Evolutionary conservation across 1,140 invertebrate genomes (phyloP).

Genomic region (Drosophila santomea): DNA sequence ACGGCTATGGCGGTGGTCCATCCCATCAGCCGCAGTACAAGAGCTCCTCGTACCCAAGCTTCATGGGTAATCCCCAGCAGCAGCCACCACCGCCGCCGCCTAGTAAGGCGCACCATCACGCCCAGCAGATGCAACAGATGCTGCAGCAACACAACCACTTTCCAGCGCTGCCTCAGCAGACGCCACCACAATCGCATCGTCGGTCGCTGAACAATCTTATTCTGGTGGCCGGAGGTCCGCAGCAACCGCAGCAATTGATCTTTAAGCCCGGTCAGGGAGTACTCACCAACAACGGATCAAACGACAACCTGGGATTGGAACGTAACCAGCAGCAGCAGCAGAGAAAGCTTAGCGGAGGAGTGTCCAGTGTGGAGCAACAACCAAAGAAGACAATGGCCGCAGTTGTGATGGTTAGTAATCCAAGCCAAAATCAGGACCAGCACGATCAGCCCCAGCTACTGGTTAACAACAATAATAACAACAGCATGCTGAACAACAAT

Average conservation of each 20-base stretch:
- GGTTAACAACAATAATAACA: conserved; percentile 77
- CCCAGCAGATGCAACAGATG: conserved; percentile 79
- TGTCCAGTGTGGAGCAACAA: conserved; percentile 52
- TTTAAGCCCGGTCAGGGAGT: conserved; percentile 78
- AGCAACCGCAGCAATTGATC: conserved; percentile 77
- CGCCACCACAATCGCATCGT: conserved; percentile 75
- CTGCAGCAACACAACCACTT: conserved; percentile 81
- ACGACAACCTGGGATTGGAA: conserved; percentile 51
- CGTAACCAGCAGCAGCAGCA: conserved; percentile 54
- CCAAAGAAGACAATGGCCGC: conserved; percentile 82
- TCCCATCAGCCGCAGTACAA: conserved; percentile 80
- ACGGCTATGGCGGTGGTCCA: conserved; percentile 50
- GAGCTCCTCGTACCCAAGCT: conserved; percentile 86
- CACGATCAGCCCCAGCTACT: conserved; percentile 60
- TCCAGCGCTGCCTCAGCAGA: conserved; percentile 85
- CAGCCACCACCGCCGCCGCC: conserved; percentile 52
- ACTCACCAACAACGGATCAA: conserved; percentile 54
- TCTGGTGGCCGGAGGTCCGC: conserved; percentile 74
- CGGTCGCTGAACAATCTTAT: conserved; percentile 83
- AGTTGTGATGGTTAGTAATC: conserved; percentile 84
- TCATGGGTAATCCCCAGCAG: conserved; percentile 69
- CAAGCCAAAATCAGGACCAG: conserved; percentile 46
- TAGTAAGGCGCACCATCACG: conserved; percentile 84
- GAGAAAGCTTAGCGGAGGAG: conserved; percentile 58
- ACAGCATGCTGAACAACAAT: conserved; percentile 76